A percentile compares a stretch with the other conserved stretches of the same genome.
Evolutionary conservation across 2,113 vertebrate species (phyloP).

Genomic region (Ctenodactylus gundi): DNA sequence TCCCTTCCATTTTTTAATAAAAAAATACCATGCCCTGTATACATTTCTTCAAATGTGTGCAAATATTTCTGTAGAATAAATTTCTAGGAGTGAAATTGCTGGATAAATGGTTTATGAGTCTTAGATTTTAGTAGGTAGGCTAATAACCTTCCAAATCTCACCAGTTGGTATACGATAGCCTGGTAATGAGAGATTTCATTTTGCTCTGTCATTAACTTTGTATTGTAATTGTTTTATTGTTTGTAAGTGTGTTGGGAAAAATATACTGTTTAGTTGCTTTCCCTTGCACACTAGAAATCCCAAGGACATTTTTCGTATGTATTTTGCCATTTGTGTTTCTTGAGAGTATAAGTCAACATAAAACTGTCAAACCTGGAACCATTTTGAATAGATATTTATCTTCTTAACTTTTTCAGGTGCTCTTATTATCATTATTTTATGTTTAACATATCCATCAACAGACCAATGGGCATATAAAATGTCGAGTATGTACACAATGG

Average conservation of each 20-base stretch:
- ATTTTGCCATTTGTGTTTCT: neutral
- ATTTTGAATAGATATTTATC: neutral
- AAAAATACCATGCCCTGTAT: neutral
- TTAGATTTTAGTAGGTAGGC: neutral
- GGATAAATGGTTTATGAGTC: neutral
- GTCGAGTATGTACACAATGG: too few relatives aligned
- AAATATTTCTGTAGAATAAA: neutral
- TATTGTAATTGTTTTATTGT: neutral
- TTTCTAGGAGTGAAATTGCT: neutral
- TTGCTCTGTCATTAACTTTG: neutral
- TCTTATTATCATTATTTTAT: neutral
- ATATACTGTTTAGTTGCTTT: neutral
- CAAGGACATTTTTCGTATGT: neutral
- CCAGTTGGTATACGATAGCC: neutral
- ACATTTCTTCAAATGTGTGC: neutral
- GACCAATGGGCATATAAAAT: too few relatives aligned
- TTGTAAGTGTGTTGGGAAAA: neutral
- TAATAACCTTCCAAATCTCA: neutral
- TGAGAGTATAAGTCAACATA: neutral
- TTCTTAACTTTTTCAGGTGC: neutral
- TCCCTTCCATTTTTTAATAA: neutral
- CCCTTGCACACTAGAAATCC: neutral
- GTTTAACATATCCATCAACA: too few relatives aligned
- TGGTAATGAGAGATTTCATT: neutral
- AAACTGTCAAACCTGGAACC: neutral